Evolutionary conservation across 1,140 invertebrate species (phyloP).

Genomic region (Drosophila setifemur): DNA sequence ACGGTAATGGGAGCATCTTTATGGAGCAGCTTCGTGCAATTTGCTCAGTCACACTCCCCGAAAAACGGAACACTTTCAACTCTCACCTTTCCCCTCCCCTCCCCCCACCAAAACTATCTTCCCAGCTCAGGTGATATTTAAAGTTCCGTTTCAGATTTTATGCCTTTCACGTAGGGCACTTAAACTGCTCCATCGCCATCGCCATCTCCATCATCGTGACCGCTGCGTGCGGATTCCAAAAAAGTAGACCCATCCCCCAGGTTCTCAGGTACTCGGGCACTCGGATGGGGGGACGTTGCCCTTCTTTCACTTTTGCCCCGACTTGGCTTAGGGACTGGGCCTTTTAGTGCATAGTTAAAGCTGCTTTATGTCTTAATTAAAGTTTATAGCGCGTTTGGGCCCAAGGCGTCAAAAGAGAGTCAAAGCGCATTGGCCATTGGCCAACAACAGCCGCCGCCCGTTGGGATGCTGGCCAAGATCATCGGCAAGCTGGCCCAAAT

Average conservation of each 20-base stretch:
- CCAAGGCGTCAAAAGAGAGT: conserved; percentile 76
- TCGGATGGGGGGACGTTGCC: conserved; percentile 48
- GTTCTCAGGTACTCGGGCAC: conserved; percentile 24
- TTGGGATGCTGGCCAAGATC: conserved; percentile 42
- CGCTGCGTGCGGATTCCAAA: conserved; percentile 11
- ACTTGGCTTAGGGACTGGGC: conserved; percentile 7
- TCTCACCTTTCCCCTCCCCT: not conserved
- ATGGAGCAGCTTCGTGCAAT: conserved; percentile 4
- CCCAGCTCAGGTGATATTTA: conserved; percentile 14
- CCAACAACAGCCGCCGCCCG: conserved; percentile 27
- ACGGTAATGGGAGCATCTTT: not conserved
- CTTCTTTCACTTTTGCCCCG: conserved; percentile 61
- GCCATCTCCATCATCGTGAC: conserved; percentile 13
- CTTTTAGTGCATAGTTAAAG: conserved; percentile 73
- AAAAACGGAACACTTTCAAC: not conserved
- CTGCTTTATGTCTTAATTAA: conserved; percentile 78
- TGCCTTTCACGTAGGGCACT: conserved; percentile 50
- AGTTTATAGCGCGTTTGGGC: conserved; percentile 68
- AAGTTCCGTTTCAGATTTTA: conserved; percentile 44
- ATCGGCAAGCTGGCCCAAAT: conserved; percentile 57
- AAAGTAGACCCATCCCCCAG: conserved; percentile 10
- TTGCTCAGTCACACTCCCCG: conserved; percentile 9
- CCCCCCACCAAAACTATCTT: conserved; percentile 13
- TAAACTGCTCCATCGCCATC: conserved; percentile 15
- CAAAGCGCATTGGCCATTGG: conserved; percentile 54